phyloP scores from a whole-genome alignment of 2,888 invertebrate species.

The Scaptomyza caliginosa region DNA sequence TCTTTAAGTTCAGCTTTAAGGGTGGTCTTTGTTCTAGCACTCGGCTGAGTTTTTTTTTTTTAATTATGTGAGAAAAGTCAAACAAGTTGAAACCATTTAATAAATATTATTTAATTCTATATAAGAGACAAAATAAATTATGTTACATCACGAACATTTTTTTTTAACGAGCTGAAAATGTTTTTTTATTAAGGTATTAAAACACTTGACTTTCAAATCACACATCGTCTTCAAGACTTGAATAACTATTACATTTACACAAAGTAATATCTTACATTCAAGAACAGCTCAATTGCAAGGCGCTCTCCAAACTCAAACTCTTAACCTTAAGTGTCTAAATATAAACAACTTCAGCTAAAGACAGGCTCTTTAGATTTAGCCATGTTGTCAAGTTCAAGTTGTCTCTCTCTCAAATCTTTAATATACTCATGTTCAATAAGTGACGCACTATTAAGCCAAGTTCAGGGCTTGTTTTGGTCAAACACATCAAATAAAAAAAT shows the following conservation, averaged over 20 bases:
- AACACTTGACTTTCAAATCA: background rate
- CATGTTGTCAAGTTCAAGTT: slow-evolving; percentile 36
- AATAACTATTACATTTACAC: background rate
- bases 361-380: slow-evolving; percentile 27
- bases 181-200: too few relatives aligned
- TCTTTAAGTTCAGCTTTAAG: slow-evolving; percentile 23
- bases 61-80: slow-evolving; percentile 37
- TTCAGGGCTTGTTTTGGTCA: slow-evolving; percentile 1
- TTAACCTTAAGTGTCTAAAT: slow-evolving; percentile 49
- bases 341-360: slow-evolving; percentile 8
- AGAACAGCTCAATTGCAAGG: slow-evolving; percentile 48
- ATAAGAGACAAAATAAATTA: slow-evolving; percentile 3
- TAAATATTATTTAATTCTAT: slow-evolving; percentile 10
- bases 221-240: background rate
- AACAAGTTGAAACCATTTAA: slow-evolving; percentile 18
- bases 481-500: background rate
- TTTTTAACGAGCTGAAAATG: background rate
- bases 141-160: slow-evolving; percentile 14
- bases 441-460: slow-evolving; percentile 6
- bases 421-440: slow-evolving; percentile 11
- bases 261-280: background rate
- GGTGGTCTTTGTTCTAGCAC: slow-evolving; percentile 43
- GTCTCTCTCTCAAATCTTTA: slow-evolving; percentile 3
- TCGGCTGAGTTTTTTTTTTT: background rate
- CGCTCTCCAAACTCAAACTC: slow-evolving; percentile 28